phyloP scores from a whole-genome alignment of 2,113 vertebrate species.

The Cyanoderma ruficeps region DNA sequence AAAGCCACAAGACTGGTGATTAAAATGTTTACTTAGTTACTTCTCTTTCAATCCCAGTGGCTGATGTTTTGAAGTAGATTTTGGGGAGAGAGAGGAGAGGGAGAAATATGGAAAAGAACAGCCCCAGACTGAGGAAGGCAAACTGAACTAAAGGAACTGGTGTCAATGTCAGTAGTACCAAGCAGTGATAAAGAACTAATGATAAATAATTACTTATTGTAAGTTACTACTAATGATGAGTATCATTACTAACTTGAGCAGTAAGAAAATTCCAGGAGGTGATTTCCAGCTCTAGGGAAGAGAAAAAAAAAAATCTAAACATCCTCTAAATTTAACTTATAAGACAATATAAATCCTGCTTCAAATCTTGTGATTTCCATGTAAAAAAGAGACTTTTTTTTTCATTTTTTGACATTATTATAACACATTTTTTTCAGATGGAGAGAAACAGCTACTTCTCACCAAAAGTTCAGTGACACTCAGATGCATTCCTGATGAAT shows the following conservation, averaged over 20 bases:
- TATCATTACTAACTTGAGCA: neutral
- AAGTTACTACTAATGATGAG: neutral
- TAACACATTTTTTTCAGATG: neutral
- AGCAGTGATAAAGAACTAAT: neutral
- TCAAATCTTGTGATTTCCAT: neutral
- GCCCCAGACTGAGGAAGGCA: neutral
- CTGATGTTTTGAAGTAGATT: neutral
- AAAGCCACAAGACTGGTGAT: neutral
- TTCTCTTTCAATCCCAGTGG: neutral
- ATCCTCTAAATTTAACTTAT: neutral
- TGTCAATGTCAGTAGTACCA: neutral
- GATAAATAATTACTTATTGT: neutral
- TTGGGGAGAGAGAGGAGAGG: neutral
- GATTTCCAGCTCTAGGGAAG: neutral
- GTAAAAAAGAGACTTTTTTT: neutral
- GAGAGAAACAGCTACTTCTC: neutral
- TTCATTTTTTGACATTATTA: neutral
- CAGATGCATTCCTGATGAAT: accelerated
- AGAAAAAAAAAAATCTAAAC: neutral
- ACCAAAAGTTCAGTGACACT: neutral
- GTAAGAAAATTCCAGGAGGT: neutral
- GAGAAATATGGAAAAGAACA: neutral
- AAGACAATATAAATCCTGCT: accelerated
- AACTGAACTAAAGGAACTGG: neutral
- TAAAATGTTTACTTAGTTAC: neutral